Conservation (phyloP, 2,797 vertebrate genomes). For the Astyanax mexicanus region DNA sequence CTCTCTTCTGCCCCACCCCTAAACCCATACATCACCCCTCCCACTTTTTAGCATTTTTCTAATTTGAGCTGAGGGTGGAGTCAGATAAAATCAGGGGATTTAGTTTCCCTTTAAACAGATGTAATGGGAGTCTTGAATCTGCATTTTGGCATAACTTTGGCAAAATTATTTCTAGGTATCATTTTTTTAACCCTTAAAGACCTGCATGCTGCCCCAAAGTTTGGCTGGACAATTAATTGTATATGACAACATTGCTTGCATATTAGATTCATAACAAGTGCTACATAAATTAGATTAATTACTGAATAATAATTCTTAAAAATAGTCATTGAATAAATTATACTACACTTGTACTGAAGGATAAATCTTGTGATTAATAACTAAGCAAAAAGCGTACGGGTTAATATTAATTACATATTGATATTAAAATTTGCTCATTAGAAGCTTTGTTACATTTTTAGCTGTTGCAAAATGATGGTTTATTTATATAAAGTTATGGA, state of each 20-base stretch:
- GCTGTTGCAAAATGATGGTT: conserved; percentile 15
- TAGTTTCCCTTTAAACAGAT: too few species aligned
- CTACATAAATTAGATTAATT: not conserved
- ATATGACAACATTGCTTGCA: not conserved
- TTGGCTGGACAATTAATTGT: not conserved
- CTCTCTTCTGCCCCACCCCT: too few species aligned
- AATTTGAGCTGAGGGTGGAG: too few species aligned
- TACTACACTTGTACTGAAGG: not conserved
- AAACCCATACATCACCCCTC: too few species aligned
- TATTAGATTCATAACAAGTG: not conserved
- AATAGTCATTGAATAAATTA: not conserved
- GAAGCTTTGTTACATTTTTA: conserved; percentile 17
- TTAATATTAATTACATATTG: not conserved
- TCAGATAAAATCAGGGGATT: too few species aligned
- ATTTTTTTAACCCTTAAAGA: not conserved
- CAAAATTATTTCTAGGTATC: too few species aligned
- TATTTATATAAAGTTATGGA: conserved; percentile 13
- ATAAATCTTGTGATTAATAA: not conserved
- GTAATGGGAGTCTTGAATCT: too few species aligned
- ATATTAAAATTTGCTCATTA: conserved; percentile 9
- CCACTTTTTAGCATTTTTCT: too few species aligned
- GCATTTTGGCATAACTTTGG: too few species aligned
- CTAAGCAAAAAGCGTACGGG: not conserved
- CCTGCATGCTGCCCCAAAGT: not conserved
- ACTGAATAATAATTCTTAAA: not conserved